Base-by-base conservation (phyloP, 1,140 invertebrate genomes). In the Teleopsis dalmanni region DNA sequence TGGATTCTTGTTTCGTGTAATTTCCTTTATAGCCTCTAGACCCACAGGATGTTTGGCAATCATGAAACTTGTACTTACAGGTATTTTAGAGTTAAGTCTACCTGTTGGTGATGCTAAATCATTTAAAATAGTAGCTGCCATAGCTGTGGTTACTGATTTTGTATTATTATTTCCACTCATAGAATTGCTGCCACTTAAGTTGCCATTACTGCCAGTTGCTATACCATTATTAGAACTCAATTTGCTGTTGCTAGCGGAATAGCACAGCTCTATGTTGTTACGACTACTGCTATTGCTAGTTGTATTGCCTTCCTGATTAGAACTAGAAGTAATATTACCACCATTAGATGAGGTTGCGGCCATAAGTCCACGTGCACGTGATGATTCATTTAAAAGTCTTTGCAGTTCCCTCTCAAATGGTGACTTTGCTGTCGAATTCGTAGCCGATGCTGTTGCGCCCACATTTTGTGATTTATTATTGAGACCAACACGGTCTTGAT, bases 351-450 rank as follows among this genome's bases (percentile, higher is more conserved):
- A 34, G 8, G 54, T 41, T 14, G 47, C 41, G n/a, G 27, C 47
- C 0, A 53, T 50, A 44, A 56, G 36, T 16, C 59, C 60, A 18
- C 62, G 60, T 18, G 59, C 53, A 16, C 64, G 54, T 34, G 64
- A 57, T 6, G 67, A 70, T 58, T 84, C 81, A 58, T 85, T 84
- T 36, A 85, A 71, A 49, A 85, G 72, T 64, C 82, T 81, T 70
- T 85, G 81, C 51, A 85, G 82, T 60, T 85, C 83, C 57, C 81
- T 76, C 70, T 84, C 82, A 58, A 84, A 84, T 6, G 81, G 82
- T 34, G 77, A 79, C 47, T 70, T 71, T 34, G 61, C 58, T n/a
- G n/a, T n/a, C 21, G 53, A 34, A 13, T 43, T 43, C 16, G 25
- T 41, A 1, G 47, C 37, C 10, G 36, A 34, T 21, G 49, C 21